Conservation (phyloP, 2,113 vertebrate genomes). For the Oncorhynchus keta region DNA sequence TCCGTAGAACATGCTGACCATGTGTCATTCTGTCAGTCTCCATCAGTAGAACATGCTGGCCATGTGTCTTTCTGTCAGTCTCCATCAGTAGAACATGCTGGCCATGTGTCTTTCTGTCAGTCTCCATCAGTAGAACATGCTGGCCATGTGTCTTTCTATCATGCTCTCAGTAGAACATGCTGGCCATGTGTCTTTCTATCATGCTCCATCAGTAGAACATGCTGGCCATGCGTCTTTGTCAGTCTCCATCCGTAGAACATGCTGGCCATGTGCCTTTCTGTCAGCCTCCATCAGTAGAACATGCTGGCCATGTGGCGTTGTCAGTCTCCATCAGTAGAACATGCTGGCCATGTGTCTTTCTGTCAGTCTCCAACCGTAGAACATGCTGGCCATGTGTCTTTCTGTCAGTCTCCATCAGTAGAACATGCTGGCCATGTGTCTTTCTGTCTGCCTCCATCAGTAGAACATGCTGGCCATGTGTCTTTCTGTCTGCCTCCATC, state of each 20-base stretch:
- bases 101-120: too few species aligned
- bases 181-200: conserved; percentile 11
- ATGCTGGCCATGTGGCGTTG: conserved; percentile 24
- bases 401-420: background rate
- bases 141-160: too few species aligned
- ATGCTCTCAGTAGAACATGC: conserved; percentile 15
- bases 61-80: too few species aligned
- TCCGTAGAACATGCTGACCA: too few species aligned
- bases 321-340: background rate
- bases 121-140: too few species aligned
- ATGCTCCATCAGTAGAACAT: conserved; percentile 9
- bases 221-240: conserved; percentile 20
- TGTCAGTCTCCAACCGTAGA: background rate
- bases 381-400: conserved; percentile 31
- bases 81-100: too few species aligned
- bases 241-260: conserved; percentile 1
- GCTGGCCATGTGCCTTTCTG: conserved; percentile 19
- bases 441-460: too few species aligned
- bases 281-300: background rate
- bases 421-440: conserved; percentile 34
- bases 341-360: conserved; percentile 26
- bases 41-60: too few species aligned
- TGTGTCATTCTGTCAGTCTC: too few species aligned
- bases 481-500: too few species aligned
- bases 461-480: conserved; percentile 35